Evolutionary conservation across 2,113 vertebrate genomes (phyloP), one percentile per base, ranked within the genome.

Genomic region (Lagopus leucura): DNA sequence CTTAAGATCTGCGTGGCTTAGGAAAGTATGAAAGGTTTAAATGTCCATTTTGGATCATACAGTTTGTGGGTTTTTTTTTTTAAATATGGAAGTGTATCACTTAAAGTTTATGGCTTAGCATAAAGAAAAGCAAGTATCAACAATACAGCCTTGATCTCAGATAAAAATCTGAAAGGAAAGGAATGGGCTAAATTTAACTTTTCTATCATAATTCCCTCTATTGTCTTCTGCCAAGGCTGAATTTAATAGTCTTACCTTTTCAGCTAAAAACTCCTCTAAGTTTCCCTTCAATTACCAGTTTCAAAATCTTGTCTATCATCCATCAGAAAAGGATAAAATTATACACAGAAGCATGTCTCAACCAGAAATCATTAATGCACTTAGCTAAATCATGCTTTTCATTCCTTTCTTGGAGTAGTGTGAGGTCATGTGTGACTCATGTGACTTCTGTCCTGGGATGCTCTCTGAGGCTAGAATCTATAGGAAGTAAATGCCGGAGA

Each of bases 161-260:
- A 88, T 82, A 71, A 93, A 78, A 86, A 82, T 77, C 9, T 71
- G 32, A 95, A 92, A 73, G 36, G 32, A 95, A 92, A 73, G 36
- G 38, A 82, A 47, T 40, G 19, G 22, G 28, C 75, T 88, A 86
- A 86, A 93, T 92, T 88, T 91, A 81, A 34, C 34, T 57, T 63
- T 91, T 87, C 80, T 86, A 52, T 86, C 18, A 13, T 50, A 90
- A 72, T 91, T 96, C 82, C 89, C 70, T 21, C 15, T 38, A 93
- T 92, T 93, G 90, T 94, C 20, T 82, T 91, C 27, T 60, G 65
- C 28, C 22, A 74, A 47, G 64, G 47, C 55, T 83, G 69, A 89
- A 86, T 7, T 82, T 84, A 66, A 63, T 22, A 42, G 38, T 50
- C 42, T 74, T 67, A 79, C 50, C 65, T 94, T 76, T 30, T 18